Conservation (phyloP, 2,113 vertebrate species). For the Podiceps cristatus region DNA sequence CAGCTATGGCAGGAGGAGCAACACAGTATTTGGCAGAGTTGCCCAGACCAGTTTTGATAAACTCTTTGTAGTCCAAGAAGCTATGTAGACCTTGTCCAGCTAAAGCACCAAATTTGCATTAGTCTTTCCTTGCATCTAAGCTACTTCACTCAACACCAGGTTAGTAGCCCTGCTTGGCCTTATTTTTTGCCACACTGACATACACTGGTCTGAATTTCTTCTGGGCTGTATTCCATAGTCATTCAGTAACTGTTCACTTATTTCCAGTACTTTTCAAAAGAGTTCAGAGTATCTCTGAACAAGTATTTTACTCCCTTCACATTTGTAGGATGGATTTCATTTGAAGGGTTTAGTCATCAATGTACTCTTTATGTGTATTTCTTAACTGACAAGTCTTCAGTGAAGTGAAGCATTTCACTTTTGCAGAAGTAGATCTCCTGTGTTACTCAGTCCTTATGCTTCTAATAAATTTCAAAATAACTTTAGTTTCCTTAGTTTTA, state of each 20-base stretch:
- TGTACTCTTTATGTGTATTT: neutral
- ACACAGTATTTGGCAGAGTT: neutral
- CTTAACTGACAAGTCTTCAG: neutral
- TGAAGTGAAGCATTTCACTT: neutral
- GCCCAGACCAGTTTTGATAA: neutral
- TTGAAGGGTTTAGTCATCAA: neutral
- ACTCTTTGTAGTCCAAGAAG: neutral
- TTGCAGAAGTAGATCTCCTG: neutral
- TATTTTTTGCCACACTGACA: accelerated
- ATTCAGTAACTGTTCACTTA: neutral
- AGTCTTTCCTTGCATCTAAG: accelerated
- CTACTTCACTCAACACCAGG: neutral
- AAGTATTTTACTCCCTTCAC: neutral
- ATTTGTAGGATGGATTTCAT: neutral
- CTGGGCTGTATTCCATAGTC: neutral
- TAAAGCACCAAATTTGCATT: accelerated
- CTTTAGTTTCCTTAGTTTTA: neutral
- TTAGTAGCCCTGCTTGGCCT: neutral
- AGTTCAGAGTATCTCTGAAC: neutral
- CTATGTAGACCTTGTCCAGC: neutral
- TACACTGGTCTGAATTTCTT: neutral
- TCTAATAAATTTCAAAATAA: neutral
- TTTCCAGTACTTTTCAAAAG: neutral
- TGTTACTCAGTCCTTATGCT: neutral
- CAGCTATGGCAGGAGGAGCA: neutral